These are phyloP conservation scores for Anaspis maculata DNA, from an alignment of 2,888 invertebrate genomes.

Conservation along the genomic window DNA sequence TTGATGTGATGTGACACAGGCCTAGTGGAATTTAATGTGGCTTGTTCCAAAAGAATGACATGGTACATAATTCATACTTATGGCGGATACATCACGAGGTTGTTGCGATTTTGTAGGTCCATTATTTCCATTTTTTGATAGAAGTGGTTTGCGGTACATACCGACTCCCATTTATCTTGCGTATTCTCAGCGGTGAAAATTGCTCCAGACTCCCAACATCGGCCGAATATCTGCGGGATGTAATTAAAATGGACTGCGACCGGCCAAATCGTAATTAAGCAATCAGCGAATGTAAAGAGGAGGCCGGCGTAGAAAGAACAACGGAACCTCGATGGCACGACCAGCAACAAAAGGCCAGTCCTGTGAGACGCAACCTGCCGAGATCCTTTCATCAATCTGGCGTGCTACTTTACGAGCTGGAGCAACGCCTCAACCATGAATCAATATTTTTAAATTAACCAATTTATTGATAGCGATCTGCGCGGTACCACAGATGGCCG, in stretches of 20 bases:
- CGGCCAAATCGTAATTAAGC: slow-evolving; percentile 13
- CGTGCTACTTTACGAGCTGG: slow-evolving; percentile 26
- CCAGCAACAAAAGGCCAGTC: slow-evolving; percentile 10
- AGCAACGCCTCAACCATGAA: slow-evolving; percentile 35
- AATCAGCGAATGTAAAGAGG: slow-evolving; percentile 9
- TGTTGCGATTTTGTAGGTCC: too few relatives aligned
- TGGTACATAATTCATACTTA: too few relatives aligned
- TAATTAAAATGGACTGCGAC: slow-evolving; percentile 1
- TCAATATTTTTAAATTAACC: slow-evolving; percentile 41
- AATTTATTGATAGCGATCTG: slow-evolving; percentile 39
- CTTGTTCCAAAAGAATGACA: too few relatives aligned
- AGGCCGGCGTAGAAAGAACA: slow-evolving; percentile 5
- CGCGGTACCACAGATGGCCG: slow-evolving; percentile 21
- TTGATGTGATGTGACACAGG: too few relatives aligned
- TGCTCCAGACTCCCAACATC: too few relatives aligned
- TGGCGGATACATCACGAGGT: too few relatives aligned
- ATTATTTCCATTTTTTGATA: too few relatives aligned
- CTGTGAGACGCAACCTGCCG: slow-evolving; percentile 13
- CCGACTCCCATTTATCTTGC: too few relatives aligned
- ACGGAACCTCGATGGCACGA: slow-evolving; percentile 1
- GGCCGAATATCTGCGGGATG: too few relatives aligned
- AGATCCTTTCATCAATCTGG: slow-evolving; percentile 20
- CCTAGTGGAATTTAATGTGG: too few relatives aligned
- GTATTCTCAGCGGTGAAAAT: too few relatives aligned
- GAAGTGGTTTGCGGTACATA: too few relatives aligned